Conservation (phyloP, 2,888 invertebrate species). For the Pyrgus malvae region DNA sequence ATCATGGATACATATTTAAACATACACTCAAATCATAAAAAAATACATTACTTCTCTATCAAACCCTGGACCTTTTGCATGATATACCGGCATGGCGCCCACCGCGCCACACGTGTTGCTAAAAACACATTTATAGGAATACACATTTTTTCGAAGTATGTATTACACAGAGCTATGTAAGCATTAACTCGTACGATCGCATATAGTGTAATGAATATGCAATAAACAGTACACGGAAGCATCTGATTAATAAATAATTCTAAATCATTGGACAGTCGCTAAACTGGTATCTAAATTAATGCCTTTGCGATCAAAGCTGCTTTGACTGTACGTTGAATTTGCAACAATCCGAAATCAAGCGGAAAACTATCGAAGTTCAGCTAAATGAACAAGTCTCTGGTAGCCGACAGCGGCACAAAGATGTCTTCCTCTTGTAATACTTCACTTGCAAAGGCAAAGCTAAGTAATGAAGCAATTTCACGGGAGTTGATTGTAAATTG, state of each 20-base stretch:
- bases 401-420: conserved; percentile 49
- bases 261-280: conserved; percentile 40
- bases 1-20: too few species aligned
- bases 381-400: conserved; percentile 61
- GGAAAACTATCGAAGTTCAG: conserved; percentile 63
- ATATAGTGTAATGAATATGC: conserved; percentile 10
- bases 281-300: conserved; percentile 55
- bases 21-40: too few species aligned
- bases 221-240: conserved; percentile 11
- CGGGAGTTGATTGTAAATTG: neutral
- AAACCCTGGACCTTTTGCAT: too few species aligned
- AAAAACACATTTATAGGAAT: too few species aligned
- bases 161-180: neutral
- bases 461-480: neutral
- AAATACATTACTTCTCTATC: too few species aligned
- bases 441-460: conserved; percentile 1
- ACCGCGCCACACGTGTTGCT: too few species aligned
- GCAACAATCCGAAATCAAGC: conserved; percentile 69
- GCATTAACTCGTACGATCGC: neutral
- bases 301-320: conserved; percentile 58
- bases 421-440: conserved; percentile 39
- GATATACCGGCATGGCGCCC: too few species aligned
- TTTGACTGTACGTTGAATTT: conserved; percentile 65
- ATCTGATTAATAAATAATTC: conserved; percentile 30
- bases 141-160: too few species aligned